Evolutionary conservation across 1,140 invertebrate species (phyloP).

Genomic region (Bombus affinis): DNA sequence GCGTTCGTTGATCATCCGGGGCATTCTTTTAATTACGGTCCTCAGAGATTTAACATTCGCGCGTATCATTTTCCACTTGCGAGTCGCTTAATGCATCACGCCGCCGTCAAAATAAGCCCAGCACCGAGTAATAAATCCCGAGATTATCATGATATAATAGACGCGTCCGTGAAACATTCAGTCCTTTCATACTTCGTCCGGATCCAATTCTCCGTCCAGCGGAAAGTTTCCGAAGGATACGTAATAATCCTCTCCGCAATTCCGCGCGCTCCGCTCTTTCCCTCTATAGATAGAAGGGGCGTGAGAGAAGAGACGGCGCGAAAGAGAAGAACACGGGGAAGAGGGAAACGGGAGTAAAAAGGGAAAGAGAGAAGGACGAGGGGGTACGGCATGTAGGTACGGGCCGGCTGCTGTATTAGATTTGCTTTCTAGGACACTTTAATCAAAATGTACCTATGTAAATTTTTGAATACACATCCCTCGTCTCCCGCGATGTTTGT

Average conservation of each 20-base stretch:
- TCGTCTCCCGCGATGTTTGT: slow-evolving; percentile 81
- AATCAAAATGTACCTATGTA: slow-evolving; percentile 84
- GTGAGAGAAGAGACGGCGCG: not conserved
- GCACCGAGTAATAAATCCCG: slow-evolving; percentile 60
- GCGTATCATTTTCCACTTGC: slow-evolving; percentile 31
- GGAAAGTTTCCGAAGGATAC: slow-evolving; percentile 63
- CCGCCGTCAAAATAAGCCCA: slow-evolving; percentile 24
- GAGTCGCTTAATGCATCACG: slow-evolving; percentile 29
- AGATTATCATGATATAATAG: slow-evolving; percentile 63
- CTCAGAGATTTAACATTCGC: slow-evolving; percentile 5
- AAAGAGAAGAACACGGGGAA: not conserved
- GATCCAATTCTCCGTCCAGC: slow-evolving; percentile 56
- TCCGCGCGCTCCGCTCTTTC: slow-evolving; percentile 1
- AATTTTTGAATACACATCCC: slow-evolving; percentile 83
- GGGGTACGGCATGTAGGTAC: slow-evolving; percentile 10
- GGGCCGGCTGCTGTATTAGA: slow-evolving; percentile 78
- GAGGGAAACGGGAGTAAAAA: not conserved
- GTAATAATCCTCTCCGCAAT: slow-evolving; percentile 63
- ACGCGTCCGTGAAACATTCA: slow-evolving; percentile 36
- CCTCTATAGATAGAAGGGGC: not conserved
- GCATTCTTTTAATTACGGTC: slow-evolving; percentile 6
- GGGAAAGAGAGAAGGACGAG: not conserved
- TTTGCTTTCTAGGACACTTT: slow-evolving; percentile 83
- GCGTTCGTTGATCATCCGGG: not conserved
- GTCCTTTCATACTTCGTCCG: slow-evolving; percentile 49